Evolutionary conservation across 2,113 vertebrate genomes (phyloP), one percentile per base, ranked within the genome.

Genomic region (Gallinago paraguaiae): DNA sequence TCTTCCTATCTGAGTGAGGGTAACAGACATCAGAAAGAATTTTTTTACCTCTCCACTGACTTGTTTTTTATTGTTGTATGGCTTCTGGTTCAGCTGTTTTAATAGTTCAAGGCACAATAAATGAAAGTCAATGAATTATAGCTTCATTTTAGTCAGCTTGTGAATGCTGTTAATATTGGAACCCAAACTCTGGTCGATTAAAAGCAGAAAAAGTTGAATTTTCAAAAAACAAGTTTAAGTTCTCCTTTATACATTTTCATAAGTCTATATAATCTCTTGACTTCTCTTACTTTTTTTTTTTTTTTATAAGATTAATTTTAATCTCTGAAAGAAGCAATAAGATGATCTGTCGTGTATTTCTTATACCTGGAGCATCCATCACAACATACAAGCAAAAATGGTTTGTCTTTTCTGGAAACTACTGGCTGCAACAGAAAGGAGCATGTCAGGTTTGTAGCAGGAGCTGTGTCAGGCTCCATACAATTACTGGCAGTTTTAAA

Each of bases 181-280:
- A 35, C 27, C 43, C 27, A 63, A 53, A 48, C 1, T 60, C 43
- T 63, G 28, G 5, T 54, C 2, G 4, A 6, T 54, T 88, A 59
- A 83, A 83, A 92, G 30, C 39, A 77, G 12, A 70, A 50, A 23
- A 88, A 22, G 13, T 54, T 87, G 51, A 69, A 56, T 48, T 15
- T 61, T 91, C 67, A 90, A 63, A 70, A 90, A 50, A 70, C 46
- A 64, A 88, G 30, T n/a, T 19, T 82, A 90, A 67, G 5, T 78
- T 94, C 71, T 86, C 35, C 56, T 95, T 92, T 67, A 78, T 68
- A 60, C 25, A 22, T 71, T 70, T 95, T 95, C 70, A 77, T 92
- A 86, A 82, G 10, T 20, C 7, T 15, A 12, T 71, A 71, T 88
- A 86, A 92, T 93, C 51, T 89, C 39, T 95, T 82, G 45, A 80